Evolutionary conservation across 2,113 vertebrate genomes (phyloP), one percentile per base, ranked within the genome.

Genomic region (Zeus faber): DNA sequence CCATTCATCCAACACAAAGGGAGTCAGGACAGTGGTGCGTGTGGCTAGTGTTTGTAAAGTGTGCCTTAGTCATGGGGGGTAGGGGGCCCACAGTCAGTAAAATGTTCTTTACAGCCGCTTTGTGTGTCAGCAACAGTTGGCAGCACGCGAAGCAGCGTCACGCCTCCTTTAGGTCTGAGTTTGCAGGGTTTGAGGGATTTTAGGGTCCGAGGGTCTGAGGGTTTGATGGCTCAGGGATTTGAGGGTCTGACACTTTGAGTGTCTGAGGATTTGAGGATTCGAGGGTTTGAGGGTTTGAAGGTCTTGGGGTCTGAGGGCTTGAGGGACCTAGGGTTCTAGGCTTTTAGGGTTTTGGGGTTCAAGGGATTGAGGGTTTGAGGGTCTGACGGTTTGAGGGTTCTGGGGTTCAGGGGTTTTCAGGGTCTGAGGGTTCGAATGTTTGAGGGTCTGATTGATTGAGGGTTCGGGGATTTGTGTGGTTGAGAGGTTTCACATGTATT

Each of bases 111-210:
- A 85, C 83, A 73, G 79, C 46, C 47, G 60, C 80, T 86, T 83
- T 87, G 81, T 79, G 72, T 90, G 82, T 87, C 85, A 62, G 91
- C 92, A 96, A 95, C 93, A 94, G 93, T 95, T 95, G 93, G 93
- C 89, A 91, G 91, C 90, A 91, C 90, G 89, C 88, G 86, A 77
- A 75, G 88, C 89, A 86, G 74, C 77, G 90, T 91, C 88, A 93
- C 85, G 85, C 77, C 67, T 74, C n/a, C 72, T 70, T 22, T 48
- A 17, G 51, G 76, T 83, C 80, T 78, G 80, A 81, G 74, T 81
- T 67, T 77, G 55, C 74, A 58, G 72, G 79, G 67, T 71, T 53
- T 16, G n/a, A 21, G 14, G 13, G n/a, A n/a, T n/a, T 20, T 5
- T 10, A 10, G 16, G 29, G 27, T n/a, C n/a, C n/a, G n/a, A n/a